Base-by-base conservation (phyloP, 2,797 vertebrate genomes). In the Gymnopithys bicolor region DNA sequence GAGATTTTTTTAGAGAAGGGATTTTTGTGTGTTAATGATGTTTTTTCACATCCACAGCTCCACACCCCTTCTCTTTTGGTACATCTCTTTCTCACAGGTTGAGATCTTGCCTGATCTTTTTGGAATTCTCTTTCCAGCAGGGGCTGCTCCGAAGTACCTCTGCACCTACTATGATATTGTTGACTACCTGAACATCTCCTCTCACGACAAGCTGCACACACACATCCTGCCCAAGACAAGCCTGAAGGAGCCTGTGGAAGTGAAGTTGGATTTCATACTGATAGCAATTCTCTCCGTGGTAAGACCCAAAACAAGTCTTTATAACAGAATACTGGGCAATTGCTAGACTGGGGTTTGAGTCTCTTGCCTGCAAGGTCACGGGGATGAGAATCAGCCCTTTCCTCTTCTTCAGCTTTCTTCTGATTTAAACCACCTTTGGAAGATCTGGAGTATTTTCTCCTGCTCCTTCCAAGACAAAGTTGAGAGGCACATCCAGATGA, bases 231-330 rank as follows among this genome's bases (percentile, higher is more conserved):
- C 96, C 75, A 96, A 95, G 76, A 30, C 21, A 9, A 37, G 67
- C 60, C 11, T 23, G 58, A 35, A 51, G n/a, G 45, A 95, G 55
- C 82, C 87, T 9, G 7, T 97, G 87, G 94, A 94, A 62, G 87
- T 97, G 83, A 84, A 28, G 8, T 10, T 95, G 73, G 84, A 96
- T 69, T 95, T 97, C 43, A 25, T 86, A 10, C 89, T 97, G 68
- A 9, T 94, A 5, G 91, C 96, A 17, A 96, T 97, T 81, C 96
- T 97, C 51, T 95, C 96, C 3, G 97, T 97, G 95, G 97, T 97
- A 97, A 96, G 43, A 79, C 49, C 25, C 49, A 35, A 70, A 82
- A 8, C 7, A 3, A 70, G 59, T 37, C 15, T 60, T 78, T 53
- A 4, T 25, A 68, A 56, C 6, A 62, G 83, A 58, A 79, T 94